Percentiles rank a stretch among this genome's conserved stretches.
Evolutionary conservation across 2,113 vertebrate species (phyloP).

Genomic region (Eupsittula cactorum): DNA sequence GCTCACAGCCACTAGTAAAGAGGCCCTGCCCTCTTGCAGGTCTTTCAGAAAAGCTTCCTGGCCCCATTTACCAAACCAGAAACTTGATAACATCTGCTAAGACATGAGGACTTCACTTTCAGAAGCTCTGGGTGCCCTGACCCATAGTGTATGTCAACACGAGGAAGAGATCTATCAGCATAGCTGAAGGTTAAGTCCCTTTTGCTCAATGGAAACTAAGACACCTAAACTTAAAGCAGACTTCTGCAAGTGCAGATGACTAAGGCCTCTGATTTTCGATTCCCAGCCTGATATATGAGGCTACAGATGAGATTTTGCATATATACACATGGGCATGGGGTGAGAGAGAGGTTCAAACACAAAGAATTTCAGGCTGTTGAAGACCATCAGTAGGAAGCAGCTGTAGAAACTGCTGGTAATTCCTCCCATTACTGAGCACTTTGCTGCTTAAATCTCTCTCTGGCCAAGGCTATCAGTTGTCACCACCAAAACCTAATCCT

Average conservation of each 20-base stretch:
- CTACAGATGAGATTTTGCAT: neutral
- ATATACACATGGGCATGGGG: neutral
- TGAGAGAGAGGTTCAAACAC: neutral
- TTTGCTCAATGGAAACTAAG: neutral
- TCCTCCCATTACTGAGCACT: neutral
- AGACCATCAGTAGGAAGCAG: neutral
- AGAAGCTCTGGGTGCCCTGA: neutral
- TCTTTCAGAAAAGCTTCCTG: neutral
- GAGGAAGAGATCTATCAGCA: neutral
- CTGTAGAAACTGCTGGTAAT: conserved; percentile 15
- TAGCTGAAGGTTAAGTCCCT: neutral
- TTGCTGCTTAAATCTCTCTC: neutral
- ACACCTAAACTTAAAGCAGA: neutral
- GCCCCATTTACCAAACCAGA: neutral
- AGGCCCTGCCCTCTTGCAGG: neutral
- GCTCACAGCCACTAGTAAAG: neutral
- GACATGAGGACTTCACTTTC: neutral
- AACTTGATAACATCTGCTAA: neutral
- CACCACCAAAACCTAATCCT: conserved; percentile 34
- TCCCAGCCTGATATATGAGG: neutral
- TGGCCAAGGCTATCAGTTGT: conserved; percentile 24
- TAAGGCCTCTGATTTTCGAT: neutral
- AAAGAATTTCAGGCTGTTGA: neutral
- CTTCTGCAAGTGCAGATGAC: neutral
- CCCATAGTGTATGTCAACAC: neutral